phyloP scores from a whole-genome alignment of 2,113 vertebrate genomes.

The Fulica atra region DNA sequence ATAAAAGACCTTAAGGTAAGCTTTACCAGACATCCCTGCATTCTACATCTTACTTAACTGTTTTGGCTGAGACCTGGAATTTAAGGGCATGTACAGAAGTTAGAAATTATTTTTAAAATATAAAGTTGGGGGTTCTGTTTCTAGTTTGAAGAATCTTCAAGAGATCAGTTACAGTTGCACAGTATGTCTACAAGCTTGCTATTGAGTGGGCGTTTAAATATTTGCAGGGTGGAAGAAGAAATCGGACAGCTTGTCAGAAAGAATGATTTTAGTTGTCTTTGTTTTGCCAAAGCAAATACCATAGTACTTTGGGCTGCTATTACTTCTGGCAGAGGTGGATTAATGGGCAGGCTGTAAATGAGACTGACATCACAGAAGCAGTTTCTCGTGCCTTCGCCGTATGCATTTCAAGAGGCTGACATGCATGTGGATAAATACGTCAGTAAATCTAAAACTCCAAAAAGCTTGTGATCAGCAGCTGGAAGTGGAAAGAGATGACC shows the following conservation, averaged over 20 bases:
- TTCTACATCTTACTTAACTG: neutral
- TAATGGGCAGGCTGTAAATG: neutral
- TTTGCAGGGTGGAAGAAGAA: neutral
- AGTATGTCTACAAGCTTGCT: neutral
- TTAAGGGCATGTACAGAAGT: neutral
- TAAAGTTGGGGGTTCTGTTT: neutral
- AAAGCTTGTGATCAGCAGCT: neutral
- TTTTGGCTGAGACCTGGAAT: neutral
- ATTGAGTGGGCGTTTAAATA: neutral
- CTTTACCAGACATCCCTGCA: neutral
- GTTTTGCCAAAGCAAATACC: neutral
- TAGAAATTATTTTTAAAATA: neutral
- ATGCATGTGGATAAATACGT: rapidly evolving
- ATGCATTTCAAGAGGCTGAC: neutral
- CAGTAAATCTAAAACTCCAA: neutral
- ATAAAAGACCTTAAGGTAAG: neutral
- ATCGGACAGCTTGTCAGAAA: neutral
- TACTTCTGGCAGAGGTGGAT: neutral
- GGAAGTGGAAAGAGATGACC: slow-evolving; percentile 11
- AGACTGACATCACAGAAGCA: neutral
- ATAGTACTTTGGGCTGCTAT: neutral
- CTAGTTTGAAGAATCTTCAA: neutral
- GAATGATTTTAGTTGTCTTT: neutral
- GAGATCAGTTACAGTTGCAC: neutral
- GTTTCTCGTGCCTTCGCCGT: neutral